phyloP scores from a whole-genome alignment of 2,888 invertebrate species.

The Rosalia funebris region DNA sequence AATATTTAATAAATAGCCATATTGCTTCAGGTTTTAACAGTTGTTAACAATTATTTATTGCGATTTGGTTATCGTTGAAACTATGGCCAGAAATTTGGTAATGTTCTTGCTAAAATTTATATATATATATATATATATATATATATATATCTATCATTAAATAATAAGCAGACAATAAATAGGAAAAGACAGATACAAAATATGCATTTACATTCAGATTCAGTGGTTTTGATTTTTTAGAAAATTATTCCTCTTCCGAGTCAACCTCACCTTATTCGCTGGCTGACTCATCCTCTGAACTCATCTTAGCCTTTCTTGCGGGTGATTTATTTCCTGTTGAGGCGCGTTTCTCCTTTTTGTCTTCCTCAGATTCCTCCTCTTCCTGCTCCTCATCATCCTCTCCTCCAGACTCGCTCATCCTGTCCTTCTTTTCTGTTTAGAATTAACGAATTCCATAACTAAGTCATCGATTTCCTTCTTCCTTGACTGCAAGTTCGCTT shows the following conservation, averaged over 20 bases:
- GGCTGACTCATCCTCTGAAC: slow-evolving; percentile 65
- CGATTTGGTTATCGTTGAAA: too few species aligned
- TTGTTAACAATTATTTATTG: too few species aligned
- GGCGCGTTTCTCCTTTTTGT: slow-evolving; percentile 69
- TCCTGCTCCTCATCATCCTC: slow-evolving; percentile 67
- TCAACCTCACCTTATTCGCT: slow-evolving; percentile 66
- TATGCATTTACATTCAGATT: too few species aligned
- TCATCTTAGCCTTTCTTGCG: slow-evolving; percentile 66
- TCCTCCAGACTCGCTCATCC: slow-evolving; percentile 64
- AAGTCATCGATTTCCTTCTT: slow-evolving; percentile 89
- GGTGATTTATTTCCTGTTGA: slow-evolving; percentile 65
- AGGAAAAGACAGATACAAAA: too few species aligned
- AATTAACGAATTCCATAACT: slow-evolving; percentile 80
- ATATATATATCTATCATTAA: too few species aligned
- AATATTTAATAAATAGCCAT: too few species aligned
- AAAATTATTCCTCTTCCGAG: slow-evolving; percentile 72
- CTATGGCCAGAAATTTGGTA: too few species aligned
- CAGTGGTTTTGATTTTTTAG: slow-evolving; percentile 67
- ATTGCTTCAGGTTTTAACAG: too few species aligned
- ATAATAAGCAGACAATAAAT: too few species aligned
- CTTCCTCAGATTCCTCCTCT: slow-evolving; percentile 63
- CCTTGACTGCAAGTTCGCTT: slow-evolving; percentile 78
- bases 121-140: too few species aligned
- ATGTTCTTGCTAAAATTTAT: too few species aligned
- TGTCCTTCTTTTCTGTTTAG: slow-evolving; percentile 64